Evolutionary conservation across 2,888 invertebrate genomes (phyloP).

Genomic region (Cyclophora punctaria): DNA sequence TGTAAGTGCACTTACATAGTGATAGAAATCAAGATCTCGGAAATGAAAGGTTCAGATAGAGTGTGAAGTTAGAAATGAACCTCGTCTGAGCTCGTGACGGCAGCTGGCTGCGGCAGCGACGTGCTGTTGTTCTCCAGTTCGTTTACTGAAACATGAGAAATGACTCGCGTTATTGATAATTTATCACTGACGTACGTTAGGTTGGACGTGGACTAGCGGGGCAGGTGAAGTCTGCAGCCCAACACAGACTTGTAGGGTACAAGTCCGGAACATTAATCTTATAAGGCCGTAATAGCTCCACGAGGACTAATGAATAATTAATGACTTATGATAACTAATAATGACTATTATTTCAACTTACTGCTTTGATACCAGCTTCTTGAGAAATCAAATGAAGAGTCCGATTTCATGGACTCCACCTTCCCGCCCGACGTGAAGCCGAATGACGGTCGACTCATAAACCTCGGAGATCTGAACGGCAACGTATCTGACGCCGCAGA

Average conservation of each 20-base stretch:
- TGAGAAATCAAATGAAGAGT: slow-evolving; percentile 54
- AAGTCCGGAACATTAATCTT: no score
- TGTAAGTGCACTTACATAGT: no score
- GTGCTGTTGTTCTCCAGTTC: slow-evolving; percentile 67
- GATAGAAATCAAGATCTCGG: no score
- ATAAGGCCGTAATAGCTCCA: no score
- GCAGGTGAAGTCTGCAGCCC: no score
- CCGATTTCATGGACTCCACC: slow-evolving; percentile 42
- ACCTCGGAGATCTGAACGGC: slow-evolving; percentile 68
- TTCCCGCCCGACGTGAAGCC: slow-evolving; percentile 55
- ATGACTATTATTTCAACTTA: slow-evolving; percentile 36
- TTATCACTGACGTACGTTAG: no score
- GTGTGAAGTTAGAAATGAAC: slow-evolving; percentile 27
- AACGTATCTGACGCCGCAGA: slow-evolving; percentile 38
- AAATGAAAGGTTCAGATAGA: background rate
- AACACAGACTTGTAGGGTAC: no score
- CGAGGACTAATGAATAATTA: no score
- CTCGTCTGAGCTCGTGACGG: slow-evolving; percentile 42
- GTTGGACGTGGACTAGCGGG: no score
- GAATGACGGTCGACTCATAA: slow-evolving; percentile 74
- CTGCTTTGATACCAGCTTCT: slow-evolving; percentile 66
- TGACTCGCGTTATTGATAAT: no score
- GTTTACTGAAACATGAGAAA: slow-evolving; percentile 67
- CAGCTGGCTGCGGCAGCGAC: slow-evolving; percentile 51
- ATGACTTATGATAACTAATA: no score